Evolutionary conservation across 2,888 invertebrate genomes (phyloP), one percentile per base, ranked within the genome.

Genomic region (Dusona sp.): DNA sequence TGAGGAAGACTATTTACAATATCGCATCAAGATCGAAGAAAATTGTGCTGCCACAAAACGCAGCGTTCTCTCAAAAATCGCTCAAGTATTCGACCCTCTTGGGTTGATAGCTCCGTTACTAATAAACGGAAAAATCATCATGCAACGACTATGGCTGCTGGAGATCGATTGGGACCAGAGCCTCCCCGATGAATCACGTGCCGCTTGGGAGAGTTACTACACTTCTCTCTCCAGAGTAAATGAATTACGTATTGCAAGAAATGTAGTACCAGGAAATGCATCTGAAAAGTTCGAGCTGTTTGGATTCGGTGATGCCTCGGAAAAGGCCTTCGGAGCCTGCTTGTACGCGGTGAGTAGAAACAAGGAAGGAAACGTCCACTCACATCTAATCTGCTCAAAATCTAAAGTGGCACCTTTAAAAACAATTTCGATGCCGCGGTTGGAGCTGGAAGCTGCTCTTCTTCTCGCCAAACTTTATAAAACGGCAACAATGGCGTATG

Each of bases 51-150:
- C 79, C 0, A 86, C 84, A 13, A 87, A 88, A 65, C 67, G 85
- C 2, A n/a, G 25, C 1, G 70, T 88, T 0, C 54, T 89, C 2
- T 88, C 87, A 0, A 74, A 65, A 4, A 87, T 88, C 33, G 79
- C 86, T 13, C 84, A 84, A 57, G 79, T 89, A 0, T 89, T 85
- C 51, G 88, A 90, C 45, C 87, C 89, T 0, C 61, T 88, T n/a
- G 87, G 88, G 0, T 29, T 88, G 0, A 22, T 89, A 0, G 77
- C 86, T 2, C 89, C 89, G 19, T 48, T 88, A 2, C 22, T 87
- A 0, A 79, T 89, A 1, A 77, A 13, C 19, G 88, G 85, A 13
- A 83, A 85, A 48, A 82, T 78, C 45, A 51, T 74, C 3, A 72
- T 81, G 74, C 74, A 74, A 33, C 57, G 19, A 45, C 38, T 79